These are phyloP conservation scores for Sarcoramphus papa DNA, from an alignment of 2,797 vertebrate species.

Conservation along the genomic window DNA sequence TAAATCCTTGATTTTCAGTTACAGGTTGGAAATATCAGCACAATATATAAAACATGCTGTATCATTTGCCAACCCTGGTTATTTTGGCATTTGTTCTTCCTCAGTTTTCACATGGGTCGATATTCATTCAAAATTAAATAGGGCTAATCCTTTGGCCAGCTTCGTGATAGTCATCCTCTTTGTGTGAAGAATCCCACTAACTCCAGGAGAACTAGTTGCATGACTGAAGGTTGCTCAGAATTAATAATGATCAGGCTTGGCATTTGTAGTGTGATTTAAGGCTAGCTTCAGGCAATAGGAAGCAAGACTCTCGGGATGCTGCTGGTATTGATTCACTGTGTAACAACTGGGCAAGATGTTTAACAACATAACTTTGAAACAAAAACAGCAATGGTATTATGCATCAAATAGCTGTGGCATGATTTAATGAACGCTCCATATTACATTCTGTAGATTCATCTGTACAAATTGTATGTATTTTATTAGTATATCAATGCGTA, in stretches of 20 bases:
- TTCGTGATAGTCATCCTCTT: not conserved
- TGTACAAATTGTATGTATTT: not conserved
- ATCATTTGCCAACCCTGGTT: not conserved
- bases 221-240: not conserved
- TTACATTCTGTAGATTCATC: not conserved
- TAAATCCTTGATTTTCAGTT: not conserved
- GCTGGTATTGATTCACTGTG: not conserved
- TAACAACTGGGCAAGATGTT: not conserved
- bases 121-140: not conserved
- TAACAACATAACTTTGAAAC: not conserved
- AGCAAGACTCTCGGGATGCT: not conserved
- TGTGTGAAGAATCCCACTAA: not conserved
- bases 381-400: not conserved
- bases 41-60: not conserved
- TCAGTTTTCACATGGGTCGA: fast-evolving
- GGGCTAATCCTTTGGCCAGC: not conserved
- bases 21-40: not conserved
- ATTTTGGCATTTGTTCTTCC: not conserved
- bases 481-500: not conserved
- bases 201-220: not conserved
- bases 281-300: not conserved
- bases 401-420: not conserved
- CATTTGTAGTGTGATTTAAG: not conserved
- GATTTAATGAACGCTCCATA: not conserved
- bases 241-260: not conserved